These are phyloP conservation scores for Bostrychus sinensis DNA, from an alignment of 2,113 vertebrate species.

Conservation along the genomic window DNA sequence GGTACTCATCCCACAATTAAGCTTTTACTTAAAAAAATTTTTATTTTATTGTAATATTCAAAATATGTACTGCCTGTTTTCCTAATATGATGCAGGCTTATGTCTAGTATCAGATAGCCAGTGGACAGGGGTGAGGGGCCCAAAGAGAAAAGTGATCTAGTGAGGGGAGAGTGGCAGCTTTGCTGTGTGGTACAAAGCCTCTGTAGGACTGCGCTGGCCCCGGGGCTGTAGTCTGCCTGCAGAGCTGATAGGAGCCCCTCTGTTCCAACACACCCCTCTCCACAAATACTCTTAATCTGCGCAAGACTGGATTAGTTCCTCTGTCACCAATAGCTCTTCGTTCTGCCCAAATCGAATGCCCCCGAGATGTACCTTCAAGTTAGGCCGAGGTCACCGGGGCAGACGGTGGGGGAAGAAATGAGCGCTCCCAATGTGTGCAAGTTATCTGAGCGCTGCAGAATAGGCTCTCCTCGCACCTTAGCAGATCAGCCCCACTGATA, in stretches of 20 bases:
- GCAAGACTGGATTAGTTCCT: constrained; percentile 86
- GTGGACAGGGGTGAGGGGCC: constrained; percentile 45
- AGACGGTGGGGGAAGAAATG: constrained; percentile 70
- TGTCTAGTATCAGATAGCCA: constrained; percentile 26
- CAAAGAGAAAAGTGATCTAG: constrained; percentile 54
- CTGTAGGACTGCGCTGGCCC: constrained; percentile 78
- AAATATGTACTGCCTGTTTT: background rate
- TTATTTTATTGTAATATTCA: background rate
- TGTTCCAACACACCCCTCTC: constrained; percentile 77
- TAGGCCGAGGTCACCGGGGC: constrained; percentile 80
- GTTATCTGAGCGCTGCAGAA: constrained; percentile 78
- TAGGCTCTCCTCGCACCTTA: constrained; percentile 72
- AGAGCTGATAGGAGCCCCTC: constrained; percentile 81
- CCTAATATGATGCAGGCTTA: background rate
- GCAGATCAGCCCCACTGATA: constrained; percentile 76
- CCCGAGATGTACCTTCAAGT: constrained; percentile 84
- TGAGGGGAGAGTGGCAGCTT: constrained; percentile 67
- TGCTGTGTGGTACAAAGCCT: constrained; percentile 79
- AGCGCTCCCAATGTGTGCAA: constrained; percentile 72
- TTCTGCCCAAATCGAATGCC: constrained; percentile 79
- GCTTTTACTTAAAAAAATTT: background rate
- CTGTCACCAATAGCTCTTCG: constrained; percentile 82
- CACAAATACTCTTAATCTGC: constrained; percentile 84
- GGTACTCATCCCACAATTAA: no score
- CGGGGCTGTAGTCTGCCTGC: constrained; percentile 79